Percentiles rank a stretch among this genome's conserved stretches.
phyloP scores from a whole-genome alignment of 2,113 vertebrate species.

The Pelmatolapia mariae region DNA sequence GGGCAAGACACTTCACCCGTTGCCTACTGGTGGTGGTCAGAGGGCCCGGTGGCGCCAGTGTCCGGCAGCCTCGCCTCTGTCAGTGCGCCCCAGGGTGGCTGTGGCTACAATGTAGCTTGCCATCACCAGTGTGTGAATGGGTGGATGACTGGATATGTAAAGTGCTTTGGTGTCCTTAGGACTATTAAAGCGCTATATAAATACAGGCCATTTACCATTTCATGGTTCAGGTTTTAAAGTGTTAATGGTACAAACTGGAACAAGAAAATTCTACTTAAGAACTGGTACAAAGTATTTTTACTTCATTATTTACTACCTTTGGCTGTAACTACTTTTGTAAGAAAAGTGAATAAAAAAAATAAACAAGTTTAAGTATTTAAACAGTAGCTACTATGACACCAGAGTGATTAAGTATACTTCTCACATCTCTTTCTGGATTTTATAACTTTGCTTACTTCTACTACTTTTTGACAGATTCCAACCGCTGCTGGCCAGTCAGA shows the following conservation, averaged over 20 bases:
- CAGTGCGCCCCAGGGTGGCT: too few relatives aligned
- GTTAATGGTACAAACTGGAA: not conserved
- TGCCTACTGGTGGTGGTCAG: too few relatives aligned
- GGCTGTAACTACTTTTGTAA: not conserved
- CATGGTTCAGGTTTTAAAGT: not conserved
- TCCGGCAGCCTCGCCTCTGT: too few relatives aligned
- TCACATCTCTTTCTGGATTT: not conserved
- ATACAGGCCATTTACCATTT: too few relatives aligned
- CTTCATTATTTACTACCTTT: not conserved
- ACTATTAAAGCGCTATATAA: too few relatives aligned
- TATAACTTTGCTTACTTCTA: not conserved
- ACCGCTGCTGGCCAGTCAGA: not conserved
- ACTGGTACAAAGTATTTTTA: not conserved
- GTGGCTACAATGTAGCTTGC: too few relatives aligned
- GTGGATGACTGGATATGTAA: too few relatives aligned
- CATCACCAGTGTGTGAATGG: too few relatives aligned
- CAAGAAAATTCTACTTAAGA: too few relatives aligned
- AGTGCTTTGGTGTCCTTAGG: too few relatives aligned
- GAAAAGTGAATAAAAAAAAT: not conserved
- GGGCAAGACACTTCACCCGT: too few relatives aligned
- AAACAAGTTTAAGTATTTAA: not conserved
- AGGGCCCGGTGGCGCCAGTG: too few relatives aligned
- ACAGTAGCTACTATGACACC: rapidly evolving
- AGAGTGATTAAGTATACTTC: not conserved
- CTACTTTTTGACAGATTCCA: not conserved